Base-by-base conservation (phyloP, 2,888 invertebrate genomes). In the Dryococelus australis region DNA sequence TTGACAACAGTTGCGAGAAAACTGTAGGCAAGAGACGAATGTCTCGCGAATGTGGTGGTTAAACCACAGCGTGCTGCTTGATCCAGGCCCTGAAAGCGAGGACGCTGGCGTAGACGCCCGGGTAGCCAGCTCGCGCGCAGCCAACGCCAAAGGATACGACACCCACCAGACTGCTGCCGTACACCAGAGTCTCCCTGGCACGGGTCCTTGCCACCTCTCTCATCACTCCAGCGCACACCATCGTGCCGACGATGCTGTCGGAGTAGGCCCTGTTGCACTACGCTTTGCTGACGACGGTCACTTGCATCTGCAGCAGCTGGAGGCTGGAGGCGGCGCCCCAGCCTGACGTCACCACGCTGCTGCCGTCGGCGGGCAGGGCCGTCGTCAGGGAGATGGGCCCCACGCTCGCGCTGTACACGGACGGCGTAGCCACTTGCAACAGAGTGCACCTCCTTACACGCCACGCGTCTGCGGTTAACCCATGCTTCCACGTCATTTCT, bases 221-320 rank as follows among this genome's bases (percentile, higher is more conserved):
- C 28, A 35, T 81, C 35, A 81, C 81, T 8, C 81, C 81, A 16
- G 81, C 81, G 27, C 81, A 81, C 28, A 81, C 13, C 81, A 81
- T 81, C 5, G 13, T 81, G 81, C 26, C 20, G 81, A 26, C 26
- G 81, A 81, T 81, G 4, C 27, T 65, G 65, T 65, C 16, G 20
- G 13, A 9, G 65, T 65, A 65, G 20, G 65, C 65, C 20, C 16
- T 13, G 65, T 65, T 65, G 65, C 65, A 65, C 20, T 5, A 5
- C 4, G 65, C 65, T 5, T 65, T 8, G 65, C 20, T 20, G 65
- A 65, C 16, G 5, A 65, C 65, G 10, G 16, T 16, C 4, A 65
- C 65, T 24, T 65, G 65, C 65, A 65, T 16, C 65, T 65, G 65
- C 65, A 16, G 65, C 65, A 65, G 65, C 65, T 65, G 65, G 16